A percentile compares a stretch with the other conserved stretches of the same genome.
These are phyloP conservation scores for Dioctria rufipes DNA, from an alignment of 2,888 invertebrate species.

Conservation along the genomic window DNA sequence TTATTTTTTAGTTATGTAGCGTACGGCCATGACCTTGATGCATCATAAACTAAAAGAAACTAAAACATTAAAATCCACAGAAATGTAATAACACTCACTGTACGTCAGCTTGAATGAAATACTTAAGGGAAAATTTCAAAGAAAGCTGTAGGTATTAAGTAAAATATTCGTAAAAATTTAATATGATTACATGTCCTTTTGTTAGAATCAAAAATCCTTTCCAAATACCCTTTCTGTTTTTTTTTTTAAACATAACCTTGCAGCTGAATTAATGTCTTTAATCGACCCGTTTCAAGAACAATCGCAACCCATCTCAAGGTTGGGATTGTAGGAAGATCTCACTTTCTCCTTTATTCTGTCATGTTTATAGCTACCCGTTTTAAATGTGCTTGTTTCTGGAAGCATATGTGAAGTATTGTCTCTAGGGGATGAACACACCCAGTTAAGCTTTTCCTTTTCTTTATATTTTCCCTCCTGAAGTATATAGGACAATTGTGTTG, in stretches of 20 bases:
- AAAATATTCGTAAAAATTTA: too few species aligned
- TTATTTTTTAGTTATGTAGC: too few species aligned
- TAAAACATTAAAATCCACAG: too few species aligned
- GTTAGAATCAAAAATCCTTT: too few species aligned
- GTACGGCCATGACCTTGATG: too few species aligned
- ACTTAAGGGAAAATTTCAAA: too few species aligned
- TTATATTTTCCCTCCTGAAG: background rate
- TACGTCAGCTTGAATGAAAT: too few species aligned
- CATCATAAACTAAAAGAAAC: too few species aligned
- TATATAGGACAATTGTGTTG: background rate
- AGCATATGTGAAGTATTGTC: constrained; percentile 52
- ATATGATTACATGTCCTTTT: too few species aligned
- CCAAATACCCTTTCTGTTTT: too few species aligned
- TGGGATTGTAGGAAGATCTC: background rate
- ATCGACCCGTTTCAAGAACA: constrained; percentile 11
- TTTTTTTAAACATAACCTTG: background rate
- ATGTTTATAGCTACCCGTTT: constrained; percentile 48
- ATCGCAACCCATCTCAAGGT: constrained; percentile 1
- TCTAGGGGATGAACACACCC: constrained; percentile 31
- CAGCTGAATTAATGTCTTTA: constrained; percentile 11
- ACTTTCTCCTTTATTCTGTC: constrained; percentile 19
- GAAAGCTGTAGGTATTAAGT: too few species aligned
- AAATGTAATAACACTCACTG: too few species aligned
- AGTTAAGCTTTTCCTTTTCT: background rate
- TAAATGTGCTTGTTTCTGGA: constrained; percentile 17